Evolutionary conservation across 2,888 invertebrate species (phyloP).

Genomic region (Thymelicus lineola): DNA sequence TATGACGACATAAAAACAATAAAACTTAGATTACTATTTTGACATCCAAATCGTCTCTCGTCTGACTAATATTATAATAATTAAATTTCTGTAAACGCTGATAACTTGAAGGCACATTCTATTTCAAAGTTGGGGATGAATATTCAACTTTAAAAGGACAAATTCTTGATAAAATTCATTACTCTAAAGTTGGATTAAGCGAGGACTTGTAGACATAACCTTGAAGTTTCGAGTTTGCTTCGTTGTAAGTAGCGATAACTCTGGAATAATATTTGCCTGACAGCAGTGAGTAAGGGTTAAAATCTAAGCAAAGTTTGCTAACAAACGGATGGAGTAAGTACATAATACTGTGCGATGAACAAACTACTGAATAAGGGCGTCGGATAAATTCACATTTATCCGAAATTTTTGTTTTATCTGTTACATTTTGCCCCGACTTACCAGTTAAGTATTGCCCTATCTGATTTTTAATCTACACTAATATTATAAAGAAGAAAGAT

Average conservation of each 20-base stretch:
- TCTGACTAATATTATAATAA: slow-evolving; percentile 17
- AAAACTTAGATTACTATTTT: too few relatives aligned
- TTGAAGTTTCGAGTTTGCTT: neutral
- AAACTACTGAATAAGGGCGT: too few relatives aligned
- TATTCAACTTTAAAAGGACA: slow-evolving; percentile 19
- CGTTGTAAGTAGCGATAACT: neutral
- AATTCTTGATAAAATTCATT: slow-evolving; percentile 18
- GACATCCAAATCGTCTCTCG: neutral
- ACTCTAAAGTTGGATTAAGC: neutral
- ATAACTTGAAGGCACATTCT: slow-evolving; percentile 10
- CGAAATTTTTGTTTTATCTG: too few relatives aligned
- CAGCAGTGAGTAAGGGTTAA: neutral
- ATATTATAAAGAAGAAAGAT: too few relatives aligned
- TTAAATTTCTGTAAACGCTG: slow-evolving; percentile 8
- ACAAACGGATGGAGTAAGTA: neutral
- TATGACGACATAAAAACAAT: too few relatives aligned
- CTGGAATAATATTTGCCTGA: slow-evolving; percentile 1
- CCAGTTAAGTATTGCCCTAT: too few relatives aligned
- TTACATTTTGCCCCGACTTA: too few relatives aligned
- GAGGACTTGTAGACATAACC: slow-evolving; percentile 9
- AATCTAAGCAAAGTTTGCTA: neutral
- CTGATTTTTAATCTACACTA: too few relatives aligned
- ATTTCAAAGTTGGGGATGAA: slow-evolving; percentile 14
- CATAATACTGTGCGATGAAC: too few relatives aligned
- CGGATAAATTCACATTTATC: too few relatives aligned